Percentiles rank a stretch among this genome's conserved stretches.
These are phyloP conservation scores for Pelosia muscerda DNA, from an alignment of 2,888 invertebrate species.

Conservation along the genomic window DNA sequence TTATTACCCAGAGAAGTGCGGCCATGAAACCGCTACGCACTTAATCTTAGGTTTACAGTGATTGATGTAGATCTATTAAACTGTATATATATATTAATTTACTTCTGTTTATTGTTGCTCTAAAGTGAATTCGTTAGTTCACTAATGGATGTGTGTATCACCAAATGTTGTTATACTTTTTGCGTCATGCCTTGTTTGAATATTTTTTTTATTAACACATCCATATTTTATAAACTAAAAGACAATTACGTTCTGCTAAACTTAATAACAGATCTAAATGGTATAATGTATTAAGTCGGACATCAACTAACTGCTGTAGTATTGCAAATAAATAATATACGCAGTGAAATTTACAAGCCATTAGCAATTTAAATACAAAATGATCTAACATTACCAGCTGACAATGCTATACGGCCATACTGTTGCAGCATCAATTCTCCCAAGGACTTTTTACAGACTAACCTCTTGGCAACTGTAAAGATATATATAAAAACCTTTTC, in stretches of 20 bases:
- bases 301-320: constrained; percentile 7
- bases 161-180: constrained; percentile 23
- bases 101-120: constrained; percentile 30
- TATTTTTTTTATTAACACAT: background rate
- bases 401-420: constrained; percentile 44
- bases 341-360: constrained; percentile 42
- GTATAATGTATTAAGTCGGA: constrained; percentile 11
- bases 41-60: constrained; percentile 51
- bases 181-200: constrained; percentile 1
- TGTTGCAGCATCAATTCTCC: constrained; percentile 30
- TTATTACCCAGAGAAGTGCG: constrained; percentile 55
- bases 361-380: constrained; percentile 56
- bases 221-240: constrained; percentile 1
- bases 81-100: constrained; percentile 28
- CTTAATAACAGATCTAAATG: constrained; percentile 9
- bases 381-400: constrained; percentile 49
- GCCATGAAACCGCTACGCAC: constrained; percentile 35
- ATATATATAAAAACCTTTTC: constrained; percentile 1
- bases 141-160: constrained; percentile 21
- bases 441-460: constrained; percentile 13
- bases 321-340: constrained; percentile 27
- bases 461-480: constrained; percentile 14
- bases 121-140: constrained; percentile 34
- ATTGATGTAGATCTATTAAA: constrained; percentile 47
- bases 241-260: background rate